Evolutionary conservation across 2,113 vertebrate species (phyloP).

Genomic region (Etheostoma spectabile): DNA sequence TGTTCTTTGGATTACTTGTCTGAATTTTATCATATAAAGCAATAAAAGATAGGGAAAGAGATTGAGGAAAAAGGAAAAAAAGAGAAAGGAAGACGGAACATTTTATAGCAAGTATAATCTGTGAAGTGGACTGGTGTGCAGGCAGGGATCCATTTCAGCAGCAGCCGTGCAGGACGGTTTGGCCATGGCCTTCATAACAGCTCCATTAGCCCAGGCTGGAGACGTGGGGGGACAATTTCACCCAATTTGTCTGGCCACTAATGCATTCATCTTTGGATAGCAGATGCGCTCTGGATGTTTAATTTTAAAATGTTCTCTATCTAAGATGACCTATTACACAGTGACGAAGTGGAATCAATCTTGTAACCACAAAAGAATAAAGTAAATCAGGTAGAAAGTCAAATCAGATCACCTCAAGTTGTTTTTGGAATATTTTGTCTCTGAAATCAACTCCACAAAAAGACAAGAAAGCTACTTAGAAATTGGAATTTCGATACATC

Average conservation of each 20-base stretch:
- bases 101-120: slow-evolving; percentile 22
- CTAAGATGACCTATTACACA: slow-evolving; percentile 35
- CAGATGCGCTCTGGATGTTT: slow-evolving; percentile 33
- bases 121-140: slow-evolving; percentile 4
- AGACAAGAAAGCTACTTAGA: background rate
- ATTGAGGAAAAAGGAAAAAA: background rate
- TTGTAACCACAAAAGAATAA: background rate
- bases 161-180: slow-evolving; percentile 17
- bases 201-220: slow-evolving; percentile 50
- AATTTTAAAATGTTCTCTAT: slow-evolving; percentile 57
- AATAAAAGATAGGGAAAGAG: background rate
- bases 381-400: background rate
- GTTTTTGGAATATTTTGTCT: slow-evolving; percentile 15
- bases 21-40: background rate
- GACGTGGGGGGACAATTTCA: slow-evolving; percentile 37
- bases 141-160: slow-evolving; percentile 49
- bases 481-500: too few species aligned
- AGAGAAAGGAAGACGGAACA: background rate
- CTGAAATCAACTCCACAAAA: background rate
- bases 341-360: slow-evolving; percentile 40
- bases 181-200: slow-evolving; percentile 28
- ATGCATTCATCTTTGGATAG: slow-evolving; percentile 63
- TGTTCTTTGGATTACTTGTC: background rate
- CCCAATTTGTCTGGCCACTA: slow-evolving; percentile 65
- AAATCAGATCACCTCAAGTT: slow-evolving; percentile 28